Evolutionary conservation across 2,888 invertebrate genomes (phyloP).

Genomic region (Drosophila borborema): DNA sequence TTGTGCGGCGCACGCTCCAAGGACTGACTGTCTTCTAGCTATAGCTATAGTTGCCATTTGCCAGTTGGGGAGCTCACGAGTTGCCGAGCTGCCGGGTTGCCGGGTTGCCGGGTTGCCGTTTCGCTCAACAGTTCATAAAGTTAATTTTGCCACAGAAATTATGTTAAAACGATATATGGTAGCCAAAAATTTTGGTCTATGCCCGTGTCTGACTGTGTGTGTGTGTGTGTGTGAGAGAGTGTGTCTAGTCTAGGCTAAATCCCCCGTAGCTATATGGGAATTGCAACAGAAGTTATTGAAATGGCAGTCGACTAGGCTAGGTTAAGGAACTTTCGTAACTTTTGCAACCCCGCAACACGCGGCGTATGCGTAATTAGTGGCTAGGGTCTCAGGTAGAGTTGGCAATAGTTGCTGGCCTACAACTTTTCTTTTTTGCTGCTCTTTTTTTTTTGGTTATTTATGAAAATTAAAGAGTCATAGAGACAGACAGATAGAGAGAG

Average conservation of each 20-base stretch:
- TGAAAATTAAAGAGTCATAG: constrained; percentile 74
- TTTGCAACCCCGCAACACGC: constrained; percentile 59
- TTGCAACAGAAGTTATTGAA: constrained; percentile 77
- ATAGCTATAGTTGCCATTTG: constrained; percentile 28
- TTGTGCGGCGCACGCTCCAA: constrained; percentile 66
- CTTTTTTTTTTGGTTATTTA: constrained; percentile 62
- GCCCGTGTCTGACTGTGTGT: background rate
- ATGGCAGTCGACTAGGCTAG: constrained; percentile 44
- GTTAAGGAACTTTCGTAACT: constrained; percentile 76
- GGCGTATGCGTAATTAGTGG: constrained; percentile 82
- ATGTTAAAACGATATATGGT: constrained; percentile 82
- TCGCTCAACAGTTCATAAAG: constrained; percentile 83
- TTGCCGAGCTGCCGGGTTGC: constrained; percentile 11
- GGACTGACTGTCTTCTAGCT: constrained; percentile 46
- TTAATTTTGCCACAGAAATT: constrained; percentile 83
- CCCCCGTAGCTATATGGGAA: constrained; percentile 62
- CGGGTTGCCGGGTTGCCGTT: constrained; percentile 19
- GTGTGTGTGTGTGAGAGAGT: constrained; percentile 3
- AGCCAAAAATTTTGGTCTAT: constrained; percentile 54
- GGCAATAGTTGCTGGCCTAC: constrained; percentile 50
- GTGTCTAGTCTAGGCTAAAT: constrained; percentile 37
- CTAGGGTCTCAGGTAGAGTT: constrained; percentile 64
- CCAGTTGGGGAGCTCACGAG: constrained; percentile 16
- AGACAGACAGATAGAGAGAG: background rate
- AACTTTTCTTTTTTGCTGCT: constrained; percentile 23